A percentile compares a stretch with the other conserved stretches of the same genome.
These are phyloP conservation scores for Betta splendens DNA, from an alignment of 2,797 vertebrate genomes.

Conservation along the genomic window DNA sequence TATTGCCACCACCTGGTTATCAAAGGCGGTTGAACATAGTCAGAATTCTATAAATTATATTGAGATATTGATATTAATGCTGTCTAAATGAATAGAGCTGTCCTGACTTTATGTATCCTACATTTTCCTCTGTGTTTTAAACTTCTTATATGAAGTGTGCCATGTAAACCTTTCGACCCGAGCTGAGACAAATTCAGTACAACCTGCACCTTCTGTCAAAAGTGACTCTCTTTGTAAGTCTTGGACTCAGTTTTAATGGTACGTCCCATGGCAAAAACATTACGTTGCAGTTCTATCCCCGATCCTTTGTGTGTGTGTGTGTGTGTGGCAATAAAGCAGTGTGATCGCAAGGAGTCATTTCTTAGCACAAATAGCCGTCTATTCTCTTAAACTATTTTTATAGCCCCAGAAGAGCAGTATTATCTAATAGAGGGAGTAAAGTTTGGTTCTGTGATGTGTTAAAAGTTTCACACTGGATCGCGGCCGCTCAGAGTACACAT, in stretches of 20 bases:
- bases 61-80: too few relatives aligned
- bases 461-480: slow-evolving; percentile 73
- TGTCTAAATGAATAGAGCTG: slow-evolving; percentile 9
- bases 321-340: slow-evolving; percentile 68
- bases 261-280: slow-evolving; percentile 57
- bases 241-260: slow-evolving; percentile 77
- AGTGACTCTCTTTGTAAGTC: slow-evolving; percentile 52
- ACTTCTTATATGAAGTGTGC: slow-evolving; percentile 54
- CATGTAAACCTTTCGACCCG: slow-evolving; percentile 44
- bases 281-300: slow-evolving; percentile 39
- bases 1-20: not conserved
- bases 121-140: slow-evolving; percentile 2
- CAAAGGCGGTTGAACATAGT: not conserved
- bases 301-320: slow-evolving; percentile 37
- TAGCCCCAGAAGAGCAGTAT: slow-evolving; percentile 77
- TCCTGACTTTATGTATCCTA: slow-evolving; percentile 3
- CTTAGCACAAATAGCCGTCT: slow-evolving; percentile 69
- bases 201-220: slow-evolving; percentile 69
- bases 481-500: slow-evolving; percentile 69
- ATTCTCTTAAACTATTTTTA: slow-evolving; percentile 70
- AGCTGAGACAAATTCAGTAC: slow-evolving; percentile 27
- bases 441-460: slow-evolving; percentile 68
- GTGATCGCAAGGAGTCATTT: slow-evolving; percentile 51
- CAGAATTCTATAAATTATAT: too few relatives aligned
- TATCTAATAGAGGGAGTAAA: slow-evolving; percentile 67